A percentile compares a stretch with the other conserved stretches of the same genome.
These are phyloP conservation scores for Oceanites oceanicus DNA, from an alignment of 2,113 vertebrate genomes.

Conservation along the genomic window DNA sequence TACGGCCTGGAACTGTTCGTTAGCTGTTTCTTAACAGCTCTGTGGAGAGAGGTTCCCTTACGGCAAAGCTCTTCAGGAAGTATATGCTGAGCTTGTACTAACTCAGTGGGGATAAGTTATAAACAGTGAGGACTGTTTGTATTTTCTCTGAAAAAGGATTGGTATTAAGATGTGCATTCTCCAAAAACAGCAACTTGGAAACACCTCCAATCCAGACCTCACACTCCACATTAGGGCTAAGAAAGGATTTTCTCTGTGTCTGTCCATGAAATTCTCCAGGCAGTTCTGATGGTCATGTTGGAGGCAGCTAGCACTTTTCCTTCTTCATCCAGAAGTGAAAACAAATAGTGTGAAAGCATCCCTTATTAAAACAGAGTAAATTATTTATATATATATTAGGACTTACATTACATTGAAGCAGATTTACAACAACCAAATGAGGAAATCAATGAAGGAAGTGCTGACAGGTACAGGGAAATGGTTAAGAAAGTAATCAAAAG, in stretches of 20 bases:
- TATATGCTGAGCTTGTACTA: background rate
- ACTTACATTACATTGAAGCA: background rate
- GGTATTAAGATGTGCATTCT: background rate
- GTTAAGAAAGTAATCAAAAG: background rate
- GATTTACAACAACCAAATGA: background rate
- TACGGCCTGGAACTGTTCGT: background rate
- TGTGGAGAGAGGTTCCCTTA: background rate
- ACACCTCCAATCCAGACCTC: background rate
- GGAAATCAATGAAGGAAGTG: background rate
- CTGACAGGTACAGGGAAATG: background rate
- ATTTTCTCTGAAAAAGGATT: background rate
- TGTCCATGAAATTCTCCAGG: background rate
- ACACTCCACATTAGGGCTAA: accelerated
- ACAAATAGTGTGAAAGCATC: background rate
- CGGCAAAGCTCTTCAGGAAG: background rate
- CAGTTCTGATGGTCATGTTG: background rate
- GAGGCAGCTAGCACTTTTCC: background rate
- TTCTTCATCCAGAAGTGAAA: background rate
- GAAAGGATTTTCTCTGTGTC: background rate
- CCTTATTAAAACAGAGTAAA: background rate
- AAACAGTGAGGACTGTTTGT: background rate
- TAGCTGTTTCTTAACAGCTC: background rate
- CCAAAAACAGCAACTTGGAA: background rate
- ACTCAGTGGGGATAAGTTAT: background rate
- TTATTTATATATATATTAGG: background rate